Base-by-base conservation (phyloP, 2,888 invertebrate genomes). In the Dichetophora obliterata region DNA sequence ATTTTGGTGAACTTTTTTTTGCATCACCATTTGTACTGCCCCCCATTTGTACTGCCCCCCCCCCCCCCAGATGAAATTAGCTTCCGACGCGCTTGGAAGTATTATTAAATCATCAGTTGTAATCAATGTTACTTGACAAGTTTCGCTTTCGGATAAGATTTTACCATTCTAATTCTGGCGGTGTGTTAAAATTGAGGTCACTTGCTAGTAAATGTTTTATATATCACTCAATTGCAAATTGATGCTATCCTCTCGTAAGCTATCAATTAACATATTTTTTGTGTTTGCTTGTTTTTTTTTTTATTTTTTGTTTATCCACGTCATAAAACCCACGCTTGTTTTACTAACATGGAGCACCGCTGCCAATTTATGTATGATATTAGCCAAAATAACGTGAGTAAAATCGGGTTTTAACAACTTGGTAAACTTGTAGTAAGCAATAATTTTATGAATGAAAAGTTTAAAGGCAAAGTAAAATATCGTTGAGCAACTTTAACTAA, bases 381-480 rank as follows among this genome's bases (percentile, higher is more conserved):
- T 43, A 43, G 43, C 43, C 43, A 43, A 43, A 43, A 43, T 43
- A 43, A 43, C 43, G 43, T 43, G 3, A 43, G 14, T 43, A 43
- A 43, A 43, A 43, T 43, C 43, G 11, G 43, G 43, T 43, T 43
- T 43, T 68, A 16, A 68, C 27, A 27, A 50, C 19, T 5, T n/a
- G 50, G 16, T 68, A n/a, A n/a, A n/a, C n/a, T n/a, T n/a, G n/a
- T n/a, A 50, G 68, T 68, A 50, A 68, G 50, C 68, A 50, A 68
- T 68, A 50, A 50, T 27, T 68, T 68, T 68, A 68, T 68, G 68
- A 68, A 68, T 68, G 68, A 68, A 68, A 22, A 50, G 24, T 68
- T 34, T 63, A 50, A 68, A 48, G 50, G 68, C 50, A 50, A 68
- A 68, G 27, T 27, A 68, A 50, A 14, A 11, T 27, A 22, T 9